Evolutionary conservation across 2,888 invertebrate species (phyloP).

Genomic region (Drosophila siamana): DNA sequence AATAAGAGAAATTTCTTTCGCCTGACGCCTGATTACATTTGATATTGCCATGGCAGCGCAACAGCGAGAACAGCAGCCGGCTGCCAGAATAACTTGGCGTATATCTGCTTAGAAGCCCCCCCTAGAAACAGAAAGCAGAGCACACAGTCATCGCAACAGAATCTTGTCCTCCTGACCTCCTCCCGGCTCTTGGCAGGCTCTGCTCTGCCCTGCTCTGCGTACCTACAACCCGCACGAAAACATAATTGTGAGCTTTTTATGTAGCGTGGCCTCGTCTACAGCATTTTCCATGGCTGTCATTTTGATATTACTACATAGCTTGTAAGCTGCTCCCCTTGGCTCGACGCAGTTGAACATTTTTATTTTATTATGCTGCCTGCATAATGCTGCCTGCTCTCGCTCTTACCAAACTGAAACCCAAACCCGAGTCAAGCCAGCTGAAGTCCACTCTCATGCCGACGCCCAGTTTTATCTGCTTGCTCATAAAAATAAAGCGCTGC

Average conservation of each 20-base stretch:
- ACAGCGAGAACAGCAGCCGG: constrained; percentile 20
- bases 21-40: constrained; percentile 67
- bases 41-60: constrained; percentile 37
- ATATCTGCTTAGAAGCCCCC: constrained; percentile 51
- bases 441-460: constrained; percentile 27
- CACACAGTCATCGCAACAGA: constrained; percentile 8
- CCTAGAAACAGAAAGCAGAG: constrained; percentile 13
- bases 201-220: not conserved
- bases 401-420: not conserved
- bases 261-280: constrained; percentile 66
- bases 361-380: constrained; percentile 78
- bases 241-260: constrained; percentile 76
- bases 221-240: constrained; percentile 26
- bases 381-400: constrained; percentile 57
- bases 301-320: constrained; percentile 75
- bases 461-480: constrained; percentile 69
- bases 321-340: constrained; percentile 61
- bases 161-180: not conserved
- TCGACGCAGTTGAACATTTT: constrained; percentile 56
- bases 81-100: constrained; percentile 33
- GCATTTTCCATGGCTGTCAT: constrained; percentile 74
- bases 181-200: not conserved
- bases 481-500: constrained; percentile 80
- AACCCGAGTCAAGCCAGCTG: not conserved
- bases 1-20: constrained; percentile 65